Base-by-base conservation (phyloP, 2,888 invertebrate species). In the Myopa testacea region DNA sequence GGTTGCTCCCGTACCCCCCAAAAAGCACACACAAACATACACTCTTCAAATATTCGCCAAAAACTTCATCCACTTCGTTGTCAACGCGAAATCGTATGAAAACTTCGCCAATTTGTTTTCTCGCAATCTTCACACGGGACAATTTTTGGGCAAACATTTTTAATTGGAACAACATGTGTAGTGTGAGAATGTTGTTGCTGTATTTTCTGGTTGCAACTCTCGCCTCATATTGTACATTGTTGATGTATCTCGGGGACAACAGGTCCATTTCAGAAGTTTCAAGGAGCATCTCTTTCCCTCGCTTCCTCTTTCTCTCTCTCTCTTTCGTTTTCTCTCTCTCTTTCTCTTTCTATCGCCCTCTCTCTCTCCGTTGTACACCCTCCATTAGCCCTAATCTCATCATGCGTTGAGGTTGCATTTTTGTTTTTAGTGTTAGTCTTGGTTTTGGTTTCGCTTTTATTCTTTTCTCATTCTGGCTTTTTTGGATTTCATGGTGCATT, bases 131-230 rank as follows among this genome's bases (percentile, higher is more conserved):
- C 45, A 45, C 45, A 1, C 14, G 4, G 10, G 14, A 5, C 4
- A 70, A 70, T 37, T 67, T 70, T 69, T 19, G 10, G 50, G 19
- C 4, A 50, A 70, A 55, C 26, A 26, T 55, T n/a, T 37, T 16
- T 70, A 52, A 55, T 52, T 70, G 70, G 52, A 34, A 69, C 45
- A 34, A 69, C 45, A 50, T 45, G n/a, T 45, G 69, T 34, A 26
- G 34, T 16, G 55, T 55, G 55, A 1, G 16, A 34, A 34, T 70
- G 70, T 55, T 70, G 70, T 37, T 70, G 37, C 16, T 55, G 70
- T 55, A 55, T 6, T 55, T 55, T 55, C 12, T 40, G 37, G 6
- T 67, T 67, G 67, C 40, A 14, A 40, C 40, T 67, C 37, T 10
- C 37, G 40, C 40, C 16, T 40, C 38, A 67, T 37, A 67, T 37